Evolutionary conservation across 2,113 vertebrate genomes (phyloP), one percentile per base, ranked within the genome.

Genomic region (Mandrillus leucophaeus): DNA sequence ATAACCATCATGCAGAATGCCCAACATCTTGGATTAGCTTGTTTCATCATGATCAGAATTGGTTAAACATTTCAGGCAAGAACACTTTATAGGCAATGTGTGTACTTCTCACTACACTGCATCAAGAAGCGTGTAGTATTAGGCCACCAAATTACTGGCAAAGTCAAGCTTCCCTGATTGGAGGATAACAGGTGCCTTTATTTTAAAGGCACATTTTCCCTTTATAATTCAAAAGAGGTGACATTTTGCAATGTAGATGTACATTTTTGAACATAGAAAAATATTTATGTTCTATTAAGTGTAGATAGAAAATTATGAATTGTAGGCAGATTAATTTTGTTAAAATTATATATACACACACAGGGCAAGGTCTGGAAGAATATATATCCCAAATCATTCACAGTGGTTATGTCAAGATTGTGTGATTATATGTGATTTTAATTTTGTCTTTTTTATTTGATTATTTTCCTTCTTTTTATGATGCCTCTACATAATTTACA

Each of bases 391-490:
- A 94, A 92, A 50, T 35, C 13, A 88, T 70, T 94, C 68, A 79
- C 0, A 45, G 48, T 82, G 25, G 5, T 91, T 89, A 48, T 8
- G 10, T 68, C 45, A 85, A 78, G 35, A 38, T 76, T 72, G 30
- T 92, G 5, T 70, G 38, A 81, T 84, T 90, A 35, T 14, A 10
- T 10, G 20, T 86, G 16, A 91, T 82, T 91, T 94, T 91, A 45
- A 76, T 61, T 87, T 57, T 96, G 84, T 22, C 14, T 59, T 82
- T 68, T 92, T 95, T 13, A 73, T 92, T 89, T 80, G 4, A 35
- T 78, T 93, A 30, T 88, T 97, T 92, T 90, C 57, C 8, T 40
- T 84, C 40, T n/a, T 92, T 93, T 89, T 45, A 50, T 93, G 83
- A 82, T 52, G 18, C 27, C 3, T 88, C 23, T 38, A 23, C 22